Base-by-base conservation (phyloP, 2,113 vertebrate genomes). In the Anoura caudifer region DNA sequence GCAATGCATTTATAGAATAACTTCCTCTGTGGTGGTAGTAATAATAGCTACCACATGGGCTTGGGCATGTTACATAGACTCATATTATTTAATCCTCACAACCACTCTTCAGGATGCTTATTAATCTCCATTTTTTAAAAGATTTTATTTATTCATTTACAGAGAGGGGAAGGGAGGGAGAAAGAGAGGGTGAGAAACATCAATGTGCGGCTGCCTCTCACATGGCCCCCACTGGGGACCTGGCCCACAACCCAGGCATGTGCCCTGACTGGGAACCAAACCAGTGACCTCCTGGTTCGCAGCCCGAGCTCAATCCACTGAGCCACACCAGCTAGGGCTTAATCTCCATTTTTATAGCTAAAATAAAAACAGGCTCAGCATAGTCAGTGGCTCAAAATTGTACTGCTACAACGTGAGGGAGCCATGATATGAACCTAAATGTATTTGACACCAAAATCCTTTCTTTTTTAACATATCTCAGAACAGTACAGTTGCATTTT, bases 391-490 rank as follows among this genome's bases (percentile, higher is more conserved):
- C 41, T 7, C 15, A 90, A n/a, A 11, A 4, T 77, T 95, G 36
- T 14, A 54, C 31, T 91, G 28, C 33, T 76, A 20, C 31, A 95
- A 82, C 7, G 4, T 95, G 50, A 17, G 82, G 95, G 41, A 79
- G n/a, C 56, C 24, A 87, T 70, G 36, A 81, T 90, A 61, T 20
- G 24, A 67, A 82, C 17, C 41, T 92, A 90, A 81, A 75, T 69
- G 33, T 95, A 41, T 95, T 75, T 87, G 65, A 90, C 31, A 93
- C 69, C 16, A 54, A 87, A 87, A 91, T 91, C 50, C 59, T 75
- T 61, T 41, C 22, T 63, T 93, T 47, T 93, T 95, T 79, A 93
- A 79, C 3, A 9, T 76, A 82, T 79, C 33, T 33, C 19, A 67
- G 59, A 89, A 95, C 38, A 54, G 3, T 79, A 70, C 70, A 67